Percentiles rank a stretch among this genome's conserved stretches.
Conservation (phyloP, 2,797 vertebrate species). For the Poecilia gillii region DNA sequence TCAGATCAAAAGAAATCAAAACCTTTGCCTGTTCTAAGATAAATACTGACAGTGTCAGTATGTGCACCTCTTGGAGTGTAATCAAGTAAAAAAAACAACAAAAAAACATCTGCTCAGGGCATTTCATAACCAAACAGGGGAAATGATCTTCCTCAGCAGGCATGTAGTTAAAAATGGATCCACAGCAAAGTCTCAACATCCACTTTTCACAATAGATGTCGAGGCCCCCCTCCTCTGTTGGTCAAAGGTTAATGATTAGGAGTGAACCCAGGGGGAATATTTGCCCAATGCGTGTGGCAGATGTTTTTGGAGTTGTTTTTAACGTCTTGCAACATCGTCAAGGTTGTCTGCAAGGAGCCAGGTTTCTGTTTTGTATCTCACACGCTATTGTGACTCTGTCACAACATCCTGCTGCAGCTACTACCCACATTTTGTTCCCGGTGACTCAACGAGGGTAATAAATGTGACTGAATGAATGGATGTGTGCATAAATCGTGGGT, state of each 20-base stretch:
- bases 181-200: constrained; percentile 22
- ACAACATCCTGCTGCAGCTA: constrained; percentile 4
- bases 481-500: constrained; percentile 4
- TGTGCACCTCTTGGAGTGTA: constrained; percentile 12
- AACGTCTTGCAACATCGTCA: constrained; percentile 17
- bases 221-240: constrained; percentile 16
- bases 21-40: not conserved
- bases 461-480: constrained; percentile 22
- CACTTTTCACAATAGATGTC: constrained; percentile 46
- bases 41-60: constrained; percentile 2
- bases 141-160: constrained; percentile 53
- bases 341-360: not conserved
- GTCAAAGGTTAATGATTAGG: constrained; percentile 51
- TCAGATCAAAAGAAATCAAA: constrained; percentile 9
- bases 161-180: constrained; percentile 66
- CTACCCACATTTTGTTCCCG: not conserved
- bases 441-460: constrained; percentile 31
- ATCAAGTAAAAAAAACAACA: constrained; percentile 1
- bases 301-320: constrained; percentile 42
- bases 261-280: constrained; percentile 41
- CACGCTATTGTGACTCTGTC: not conserved
- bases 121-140: constrained; percentile 55
- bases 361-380: constrained; percentile 2
- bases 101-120: constrained; percentile 69
- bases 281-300: constrained; percentile 37